Conservation (phyloP, 1,140 invertebrate species). For the Trichonephila inaurata region DNA sequence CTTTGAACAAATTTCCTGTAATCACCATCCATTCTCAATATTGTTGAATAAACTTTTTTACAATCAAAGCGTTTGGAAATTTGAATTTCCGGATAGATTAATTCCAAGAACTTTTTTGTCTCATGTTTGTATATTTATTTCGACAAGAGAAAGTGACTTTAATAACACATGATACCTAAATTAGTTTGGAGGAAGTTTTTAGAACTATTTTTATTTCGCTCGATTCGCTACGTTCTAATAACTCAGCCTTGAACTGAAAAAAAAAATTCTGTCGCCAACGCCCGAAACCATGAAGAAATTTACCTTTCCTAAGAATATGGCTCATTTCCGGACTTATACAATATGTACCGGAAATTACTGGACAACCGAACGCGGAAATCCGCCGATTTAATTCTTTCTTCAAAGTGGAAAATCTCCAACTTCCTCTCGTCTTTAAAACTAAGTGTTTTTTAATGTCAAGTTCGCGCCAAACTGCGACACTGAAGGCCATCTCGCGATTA, state of each 20-base stretch:
- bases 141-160: slow-evolving; percentile 1
- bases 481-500: slow-evolving; percentile 40
- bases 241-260: slow-evolving; percentile 58
- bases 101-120: slow-evolving; percentile 15
- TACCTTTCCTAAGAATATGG: slow-evolving; percentile 60
- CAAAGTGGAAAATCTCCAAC: slow-evolving; percentile 60
- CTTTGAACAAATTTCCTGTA: background rate
- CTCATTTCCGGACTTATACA: slow-evolving; percentile 68
- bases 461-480: slow-evolving; percentile 9
- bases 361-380: slow-evolving; percentile 66
- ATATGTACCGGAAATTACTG: slow-evolving; percentile 64
- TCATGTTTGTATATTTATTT: background rate
- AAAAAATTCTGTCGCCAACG: slow-evolving; percentile 34
- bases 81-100: background rate
- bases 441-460: slow-evolving; percentile 16
- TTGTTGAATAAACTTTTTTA: background rate
- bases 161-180: background rate
- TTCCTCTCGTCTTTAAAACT: slow-evolving; percentile 36
- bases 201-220: slow-evolving; percentile 8
- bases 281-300: slow-evolving; percentile 58
- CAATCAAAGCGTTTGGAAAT: background rate
- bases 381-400: slow-evolving; percentile 63
- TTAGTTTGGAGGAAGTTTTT: slow-evolving; percentile 30
- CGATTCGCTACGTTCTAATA: slow-evolving; percentile 65
- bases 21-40: background rate